These are phyloP conservation scores for Rhynchonycteris naso DNA, from an alignment of 2,797 vertebrate species.

Conservation along the genomic window DNA sequence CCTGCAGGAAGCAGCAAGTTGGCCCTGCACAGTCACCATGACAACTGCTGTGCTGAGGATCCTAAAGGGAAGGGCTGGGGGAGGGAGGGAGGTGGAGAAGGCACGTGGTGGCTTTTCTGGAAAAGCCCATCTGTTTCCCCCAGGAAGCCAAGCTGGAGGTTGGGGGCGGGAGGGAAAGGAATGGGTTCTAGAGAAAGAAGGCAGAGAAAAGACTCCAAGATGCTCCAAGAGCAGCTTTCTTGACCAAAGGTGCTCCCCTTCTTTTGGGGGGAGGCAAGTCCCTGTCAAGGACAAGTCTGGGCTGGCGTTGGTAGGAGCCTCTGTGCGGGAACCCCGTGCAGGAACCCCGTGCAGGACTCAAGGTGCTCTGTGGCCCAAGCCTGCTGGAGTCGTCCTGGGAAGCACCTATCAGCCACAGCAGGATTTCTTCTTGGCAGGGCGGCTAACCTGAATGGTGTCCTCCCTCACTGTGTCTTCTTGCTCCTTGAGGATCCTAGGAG, in stretches of 20 bases:
- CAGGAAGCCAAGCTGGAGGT: slow-evolving; percentile 8
- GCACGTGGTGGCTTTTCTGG: slow-evolving; percentile 47
- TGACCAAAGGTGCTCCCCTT: neutral
- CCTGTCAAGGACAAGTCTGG: neutral
- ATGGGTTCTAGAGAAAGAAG: neutral
- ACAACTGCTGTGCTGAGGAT: neutral
- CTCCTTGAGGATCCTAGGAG: slow-evolving; percentile 91
- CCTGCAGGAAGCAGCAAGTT: slow-evolving; percentile 58
- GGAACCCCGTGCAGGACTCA: no score
- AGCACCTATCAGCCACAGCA: slow-evolving; percentile 88
- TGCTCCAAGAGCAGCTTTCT: neutral
- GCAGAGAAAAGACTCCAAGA: neutral
- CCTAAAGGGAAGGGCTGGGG: neutral
- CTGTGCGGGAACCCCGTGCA: neutral
- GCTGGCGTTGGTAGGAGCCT: neutral
- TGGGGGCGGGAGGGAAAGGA: neutral
- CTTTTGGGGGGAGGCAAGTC: neutral
- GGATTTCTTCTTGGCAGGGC: slow-evolving; percentile 87
- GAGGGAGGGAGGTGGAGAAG: slow-evolving; percentile 12
- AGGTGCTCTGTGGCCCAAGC: neutral
- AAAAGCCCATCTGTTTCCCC: slow-evolving; percentile 17
- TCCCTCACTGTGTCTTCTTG: slow-evolving; percentile 92
- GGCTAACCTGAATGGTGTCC: slow-evolving; percentile 88
- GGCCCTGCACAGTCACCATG: neutral
- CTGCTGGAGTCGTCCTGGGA: neutral